A percentile compares a stretch with the other conserved stretches of the same genome.
Evolutionary conservation across 2,113 vertebrate genomes (phyloP).

Genomic region (Plectropomus leopardus): DNA sequence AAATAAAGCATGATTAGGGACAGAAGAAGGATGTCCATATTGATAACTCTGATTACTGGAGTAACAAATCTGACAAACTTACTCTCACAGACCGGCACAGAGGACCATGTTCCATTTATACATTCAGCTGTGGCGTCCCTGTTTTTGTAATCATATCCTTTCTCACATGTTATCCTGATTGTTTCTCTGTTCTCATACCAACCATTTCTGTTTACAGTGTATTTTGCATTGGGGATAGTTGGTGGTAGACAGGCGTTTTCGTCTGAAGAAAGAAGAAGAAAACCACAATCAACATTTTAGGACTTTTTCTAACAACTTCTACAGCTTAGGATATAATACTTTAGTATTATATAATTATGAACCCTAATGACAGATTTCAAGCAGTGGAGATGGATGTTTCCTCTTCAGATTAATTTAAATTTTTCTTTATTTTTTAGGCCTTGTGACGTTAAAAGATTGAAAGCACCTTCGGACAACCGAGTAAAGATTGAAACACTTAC

Average conservation of each 20-base stretch:
- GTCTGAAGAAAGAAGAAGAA: slow-evolving; percentile 29
- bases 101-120: slow-evolving; percentile 28
- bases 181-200: rapidly evolving
- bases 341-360: background rate
- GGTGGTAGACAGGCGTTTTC: slow-evolving; percentile 31
- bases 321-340: too few relatives aligned
- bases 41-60: too few relatives aligned
- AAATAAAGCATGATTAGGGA: background rate
- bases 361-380: background rate
- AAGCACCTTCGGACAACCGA: background rate
- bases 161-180: background rate
- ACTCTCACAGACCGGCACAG: slow-evolving; percentile 62
- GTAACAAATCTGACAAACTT: slow-evolving; percentile 24
- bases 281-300: background rate
- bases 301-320: too few relatives aligned
- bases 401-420: too few relatives aligned
- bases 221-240: slow-evolving; percentile 17
- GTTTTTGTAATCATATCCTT: background rate
- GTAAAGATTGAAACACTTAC: slow-evolving; percentile 41
- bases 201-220: rapidly evolving
- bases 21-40: background rate
- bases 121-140: rapidly evolving
- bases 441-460: slow-evolving; percentile 1
- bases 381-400: too few relatives aligned
- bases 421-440: too few relatives aligned